Conservation (phyloP, 2,888 invertebrate genomes). For the Drosophila dives region DNA sequence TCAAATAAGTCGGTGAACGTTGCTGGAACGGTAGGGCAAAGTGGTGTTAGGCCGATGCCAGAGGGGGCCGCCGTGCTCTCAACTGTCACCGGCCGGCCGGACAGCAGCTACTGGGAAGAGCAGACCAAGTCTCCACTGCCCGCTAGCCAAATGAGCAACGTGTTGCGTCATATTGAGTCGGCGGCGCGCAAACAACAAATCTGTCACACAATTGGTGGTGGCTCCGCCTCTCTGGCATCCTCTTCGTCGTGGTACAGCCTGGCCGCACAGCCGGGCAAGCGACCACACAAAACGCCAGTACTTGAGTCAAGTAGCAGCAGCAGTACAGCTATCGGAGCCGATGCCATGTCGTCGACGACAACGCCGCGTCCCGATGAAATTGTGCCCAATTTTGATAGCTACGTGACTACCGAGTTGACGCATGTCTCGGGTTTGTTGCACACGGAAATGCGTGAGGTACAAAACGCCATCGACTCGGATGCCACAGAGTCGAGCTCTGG, state of each 20-base stretch:
- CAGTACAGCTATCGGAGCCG: not conserved
- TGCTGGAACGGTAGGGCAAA: slow-evolving; percentile 48
- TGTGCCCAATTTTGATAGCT: slow-evolving; percentile 84
- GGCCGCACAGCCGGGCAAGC: slow-evolving; percentile 53
- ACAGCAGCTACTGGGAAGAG: slow-evolving; percentile 78
- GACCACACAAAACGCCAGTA: slow-evolving; percentile 50
- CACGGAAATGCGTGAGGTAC: slow-evolving; percentile 90
- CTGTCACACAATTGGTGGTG: slow-evolving; percentile 65
- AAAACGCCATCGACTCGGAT: slow-evolving; percentile 94
- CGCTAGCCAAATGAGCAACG: slow-evolving; percentile 86
- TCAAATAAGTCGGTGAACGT: slow-evolving; percentile 49
- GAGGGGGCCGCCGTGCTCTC: slow-evolving; percentile 63
- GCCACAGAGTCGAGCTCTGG: slow-evolving; percentile 97
- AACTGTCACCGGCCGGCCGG: slow-evolving; percentile 73
- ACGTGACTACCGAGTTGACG: slow-evolving; percentile 87
- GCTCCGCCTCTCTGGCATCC: slow-evolving; percentile 64
- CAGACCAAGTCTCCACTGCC: slow-evolving; percentile 85
- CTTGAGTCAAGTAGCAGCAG: slow-evolving; percentile 12
- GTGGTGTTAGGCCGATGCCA: slow-evolving; percentile 45
- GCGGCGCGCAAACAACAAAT: slow-evolving; percentile 81
- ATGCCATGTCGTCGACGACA: slow-evolving; percentile 37
- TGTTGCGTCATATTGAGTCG: slow-evolving; percentile 84
- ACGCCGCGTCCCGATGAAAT: slow-evolving; percentile 71
- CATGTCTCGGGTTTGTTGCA: slow-evolving; percentile 90
- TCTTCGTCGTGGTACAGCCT: slow-evolving; percentile 67